Percentiles rank a stretch among this genome's conserved stretches.
These are phyloP conservation scores for Leptura quadrifasciata DNA, from an alignment of 2,888 invertebrate genomes.

Conservation along the genomic window DNA sequence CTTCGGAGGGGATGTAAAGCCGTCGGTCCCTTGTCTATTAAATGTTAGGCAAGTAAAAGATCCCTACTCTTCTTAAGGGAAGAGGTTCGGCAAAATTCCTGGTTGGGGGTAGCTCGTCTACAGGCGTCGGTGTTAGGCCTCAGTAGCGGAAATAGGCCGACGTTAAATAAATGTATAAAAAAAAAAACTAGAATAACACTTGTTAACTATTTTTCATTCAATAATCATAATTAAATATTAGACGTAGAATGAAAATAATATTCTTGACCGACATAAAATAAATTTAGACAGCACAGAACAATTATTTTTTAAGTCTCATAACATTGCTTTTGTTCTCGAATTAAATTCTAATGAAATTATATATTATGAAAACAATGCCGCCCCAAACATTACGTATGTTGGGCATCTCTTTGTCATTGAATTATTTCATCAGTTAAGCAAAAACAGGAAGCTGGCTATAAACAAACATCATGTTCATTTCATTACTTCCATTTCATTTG, in stretches of 20 bases:
- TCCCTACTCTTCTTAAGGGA: no score
- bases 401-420: background rate
- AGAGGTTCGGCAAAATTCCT: no score
- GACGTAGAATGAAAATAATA: background rate
- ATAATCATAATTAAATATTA: background rate
- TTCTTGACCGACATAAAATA: background rate
- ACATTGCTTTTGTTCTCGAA: background rate
- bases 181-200: no score
- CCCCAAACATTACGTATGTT: background rate
- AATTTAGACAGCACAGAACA: background rate
- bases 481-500: background rate
- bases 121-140: no score
- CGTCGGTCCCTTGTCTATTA: no score
- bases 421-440: background rate
- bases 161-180: no score
- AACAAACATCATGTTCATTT: background rate
- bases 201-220: background rate
- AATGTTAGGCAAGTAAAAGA: no score
- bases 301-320: background rate
- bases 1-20: no score
- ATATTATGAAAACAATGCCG: background rate
- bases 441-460: background rate
- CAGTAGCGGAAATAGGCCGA: no score
- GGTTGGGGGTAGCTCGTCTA: no score
- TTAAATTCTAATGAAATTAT: background rate